A percentile compares a stretch with the other conserved stretches of the same genome.
Evolutionary conservation across 2,113 vertebrate species (phyloP).

Genomic region (Sapayoa aenigma): DNA sequence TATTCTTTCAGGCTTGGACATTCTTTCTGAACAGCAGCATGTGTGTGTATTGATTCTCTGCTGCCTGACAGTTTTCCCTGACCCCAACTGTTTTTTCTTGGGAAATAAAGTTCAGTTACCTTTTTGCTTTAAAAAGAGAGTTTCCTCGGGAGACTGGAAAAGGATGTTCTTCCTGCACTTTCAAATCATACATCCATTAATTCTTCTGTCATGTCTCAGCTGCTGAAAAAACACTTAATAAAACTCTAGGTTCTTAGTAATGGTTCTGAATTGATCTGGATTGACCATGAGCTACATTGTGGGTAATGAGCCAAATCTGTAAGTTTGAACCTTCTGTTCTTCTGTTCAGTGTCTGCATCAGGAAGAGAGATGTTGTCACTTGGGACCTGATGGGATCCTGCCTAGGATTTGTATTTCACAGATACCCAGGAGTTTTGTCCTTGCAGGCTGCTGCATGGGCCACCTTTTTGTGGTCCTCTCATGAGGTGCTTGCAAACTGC

Average conservation of each 20-base stretch:
- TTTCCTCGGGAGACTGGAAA: not conserved
- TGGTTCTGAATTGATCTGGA: not conserved
- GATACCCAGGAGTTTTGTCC: not conserved
- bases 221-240: not conserved
- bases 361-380: not conserved
- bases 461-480: not conserved
- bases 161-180: not conserved
- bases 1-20: not conserved
- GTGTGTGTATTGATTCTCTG: not conserved
- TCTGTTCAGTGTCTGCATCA: not conserved
- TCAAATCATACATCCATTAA: not conserved
- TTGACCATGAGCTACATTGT: not conserved
- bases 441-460: not conserved
- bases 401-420: not conserved
- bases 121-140: not conserved
- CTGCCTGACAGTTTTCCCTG: not conserved
- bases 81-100: not conserved
- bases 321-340: not conserved
- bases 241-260: not conserved
- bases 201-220: not conserved
- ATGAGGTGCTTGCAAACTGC: not conserved
- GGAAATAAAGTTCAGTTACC: not conserved
- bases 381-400: not conserved
- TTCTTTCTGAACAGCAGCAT: not conserved
- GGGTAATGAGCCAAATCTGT: not conserved